A percentile compares a stretch with the other conserved stretches of the same genome.
These are phyloP conservation scores for Sarcophaga subvicina DNA, from an alignment of 2,888 invertebrate species.

Conservation along the genomic window DNA sequence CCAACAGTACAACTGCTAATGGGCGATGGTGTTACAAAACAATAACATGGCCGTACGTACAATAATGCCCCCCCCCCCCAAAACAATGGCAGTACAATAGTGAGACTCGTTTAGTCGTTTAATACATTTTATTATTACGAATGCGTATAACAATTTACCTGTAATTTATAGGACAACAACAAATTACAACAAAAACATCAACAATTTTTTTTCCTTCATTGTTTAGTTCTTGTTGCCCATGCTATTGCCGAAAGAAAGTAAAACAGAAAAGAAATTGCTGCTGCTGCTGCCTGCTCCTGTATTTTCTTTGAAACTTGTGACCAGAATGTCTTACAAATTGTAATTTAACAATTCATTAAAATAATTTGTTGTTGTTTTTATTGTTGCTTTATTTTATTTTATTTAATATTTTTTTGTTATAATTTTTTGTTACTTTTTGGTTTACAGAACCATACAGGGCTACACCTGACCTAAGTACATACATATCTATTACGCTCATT, in stretches of 20 bases:
- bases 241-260: not conserved
- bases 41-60: not conserved
- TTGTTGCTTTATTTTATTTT: conserved; percentile 15
- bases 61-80: not conserved
- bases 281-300: not conserved
- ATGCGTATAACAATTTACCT: conserved; percentile 21
- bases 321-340: conserved; percentile 62
- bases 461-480: too few species aligned
- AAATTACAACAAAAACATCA: not conserved
- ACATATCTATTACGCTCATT: too few species aligned
- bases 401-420: conserved; percentile 1
- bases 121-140: conserved; percentile 24
- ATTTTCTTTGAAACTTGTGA: conserved; percentile 42
- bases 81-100: not conserved
- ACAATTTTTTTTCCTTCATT: conserved; percentile 6
- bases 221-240: not conserved
- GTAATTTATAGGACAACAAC: conserved; percentile 37
- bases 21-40: not conserved
- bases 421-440: not conserved
- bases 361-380: conserved; percentile 55
- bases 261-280: not conserved
- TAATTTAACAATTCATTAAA: conserved; percentile 67
- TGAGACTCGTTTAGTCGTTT: not conserved
- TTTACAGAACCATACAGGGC: not conserved
- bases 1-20: too few species aligned